Evolutionary conservation across 2,113 vertebrate species (phyloP).

Genomic region (Gopherus evgoodei): DNA sequence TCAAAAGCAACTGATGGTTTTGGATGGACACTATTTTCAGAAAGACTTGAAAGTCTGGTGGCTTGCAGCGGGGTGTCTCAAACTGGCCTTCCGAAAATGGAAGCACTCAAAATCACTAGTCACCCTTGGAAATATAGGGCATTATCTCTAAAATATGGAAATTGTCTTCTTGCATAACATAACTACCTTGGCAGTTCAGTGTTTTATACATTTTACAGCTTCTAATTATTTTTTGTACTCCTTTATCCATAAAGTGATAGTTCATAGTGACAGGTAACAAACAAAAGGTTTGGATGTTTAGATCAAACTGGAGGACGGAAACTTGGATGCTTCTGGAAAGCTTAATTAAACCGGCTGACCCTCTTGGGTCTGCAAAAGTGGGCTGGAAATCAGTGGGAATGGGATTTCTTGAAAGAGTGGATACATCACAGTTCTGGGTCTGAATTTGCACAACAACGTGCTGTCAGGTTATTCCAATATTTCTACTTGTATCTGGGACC

Average conservation of each 20-base stretch:
- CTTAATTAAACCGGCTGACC: neutral
- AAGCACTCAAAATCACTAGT: neutral
- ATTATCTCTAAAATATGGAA: neutral
- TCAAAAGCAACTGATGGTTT: neutral
- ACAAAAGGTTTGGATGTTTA: neutral
- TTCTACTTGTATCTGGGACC: neutral
- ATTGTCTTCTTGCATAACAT: neutral
- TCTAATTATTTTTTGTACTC: neutral
- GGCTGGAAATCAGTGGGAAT: neutral
- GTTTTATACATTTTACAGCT: neutral
- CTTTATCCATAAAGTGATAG: neutral
- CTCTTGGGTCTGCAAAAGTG: neutral
- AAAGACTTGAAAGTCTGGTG: neutral
- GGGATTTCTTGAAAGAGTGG: neutral
- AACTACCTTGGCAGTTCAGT: neutral
- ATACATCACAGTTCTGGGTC: neutral
- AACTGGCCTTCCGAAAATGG: neutral
- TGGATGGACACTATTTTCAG: neutral
- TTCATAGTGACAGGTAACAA: neutral
- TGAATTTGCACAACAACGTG: neutral
- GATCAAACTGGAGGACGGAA: neutral
- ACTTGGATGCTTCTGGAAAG: neutral
- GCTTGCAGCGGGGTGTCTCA: neutral
- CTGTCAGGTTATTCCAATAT: neutral
- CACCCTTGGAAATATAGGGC: neutral